Conservation (phyloP, 2,797 vertebrate species). For the Potorous gilbertii region DNA sequence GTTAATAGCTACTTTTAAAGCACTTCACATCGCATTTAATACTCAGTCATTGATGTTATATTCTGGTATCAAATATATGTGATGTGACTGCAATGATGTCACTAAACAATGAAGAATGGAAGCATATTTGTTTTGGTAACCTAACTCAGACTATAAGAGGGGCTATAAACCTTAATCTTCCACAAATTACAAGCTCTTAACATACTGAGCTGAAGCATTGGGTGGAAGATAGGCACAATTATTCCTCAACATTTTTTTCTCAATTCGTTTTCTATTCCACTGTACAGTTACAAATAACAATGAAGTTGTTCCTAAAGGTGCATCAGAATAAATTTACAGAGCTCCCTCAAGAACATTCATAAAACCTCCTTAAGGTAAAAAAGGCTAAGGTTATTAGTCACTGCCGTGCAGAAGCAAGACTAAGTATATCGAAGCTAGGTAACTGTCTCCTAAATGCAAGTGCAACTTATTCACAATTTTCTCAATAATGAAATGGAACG, state of each 20-base stretch:
- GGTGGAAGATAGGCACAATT: conserved; percentile 4
- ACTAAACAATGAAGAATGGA: conserved; percentile 16
- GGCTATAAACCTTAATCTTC: conserved; percentile 10
- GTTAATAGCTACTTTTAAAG: not conserved
- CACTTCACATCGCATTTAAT: not conserved
- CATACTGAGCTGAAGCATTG: not conserved
- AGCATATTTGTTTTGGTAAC: conserved; percentile 41
- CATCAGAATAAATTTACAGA: conserved; percentile 38
- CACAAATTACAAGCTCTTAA: not conserved
- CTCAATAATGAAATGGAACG: conserved; percentile 52
- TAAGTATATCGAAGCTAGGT: conserved; percentile 41
- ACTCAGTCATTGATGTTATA: not conserved
- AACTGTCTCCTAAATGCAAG: conserved; percentile 52
- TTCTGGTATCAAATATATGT: not conserved
- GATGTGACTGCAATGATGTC: not conserved
- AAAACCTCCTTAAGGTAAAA: conserved; percentile 36
- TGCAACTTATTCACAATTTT: conserved; percentile 30
- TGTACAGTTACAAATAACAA: conserved; percentile 39
- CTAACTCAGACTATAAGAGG: conserved; percentile 44
- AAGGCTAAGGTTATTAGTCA: conserved; percentile 30
- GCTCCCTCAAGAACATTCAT: conserved; percentile 36
- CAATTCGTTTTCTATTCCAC: conserved; percentile 37
- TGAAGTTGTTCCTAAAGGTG: conserved; percentile 14
- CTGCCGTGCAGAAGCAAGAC: conserved; percentile 33
- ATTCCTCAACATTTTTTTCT: not conserved